These are phyloP conservation scores for Agrochola circellaris DNA, from an alignment of 2,888 invertebrate genomes.

Conservation along the genomic window DNA sequence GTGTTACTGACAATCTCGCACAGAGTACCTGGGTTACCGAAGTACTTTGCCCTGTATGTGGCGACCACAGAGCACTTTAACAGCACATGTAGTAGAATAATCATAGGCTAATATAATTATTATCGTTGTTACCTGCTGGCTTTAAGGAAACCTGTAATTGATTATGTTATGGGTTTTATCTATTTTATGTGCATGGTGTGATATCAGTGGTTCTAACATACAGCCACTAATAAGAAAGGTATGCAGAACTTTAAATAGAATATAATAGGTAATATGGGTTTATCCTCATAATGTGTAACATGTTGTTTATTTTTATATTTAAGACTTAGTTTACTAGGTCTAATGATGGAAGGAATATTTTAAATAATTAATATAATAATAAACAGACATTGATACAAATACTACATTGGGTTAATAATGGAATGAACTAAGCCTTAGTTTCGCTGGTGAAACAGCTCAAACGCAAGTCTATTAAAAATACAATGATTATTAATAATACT, in stretches of 20 bases:
- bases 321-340: conserved; percentile 13
- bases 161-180: conserved; percentile 13
- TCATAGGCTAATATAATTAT: not conserved
- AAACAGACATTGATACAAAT: not conserved
- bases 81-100: not conserved
- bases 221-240: conserved; percentile 4
- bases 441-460: not conserved
- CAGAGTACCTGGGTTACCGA: too few relatives aligned
- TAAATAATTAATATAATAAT: too few relatives aligned
- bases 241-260: conserved; percentile 12
- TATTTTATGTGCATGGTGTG: conserved; percentile 3
- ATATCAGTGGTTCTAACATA: conserved; percentile 12
- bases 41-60: too few relatives aligned
- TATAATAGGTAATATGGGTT: conserved; percentile 1
- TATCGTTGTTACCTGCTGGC: not conserved
- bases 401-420: not conserved
- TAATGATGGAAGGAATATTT: not conserved
- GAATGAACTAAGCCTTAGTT: not conserved
- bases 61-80: too few relatives aligned
- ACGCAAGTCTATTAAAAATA: not conserved
- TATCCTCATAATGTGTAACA: conserved; percentile 9
- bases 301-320: conserved; percentile 25
- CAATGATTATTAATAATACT: conserved; percentile 12
- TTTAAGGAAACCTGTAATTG: conserved; percentile 13
- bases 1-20: too few relatives aligned